Percentiles rank a stretch among this genome's conserved stretches.
These are phyloP conservation scores for Austrolebias charrua DNA, from an alignment of 2,797 vertebrate genomes.

Conservation along the genomic window DNA sequence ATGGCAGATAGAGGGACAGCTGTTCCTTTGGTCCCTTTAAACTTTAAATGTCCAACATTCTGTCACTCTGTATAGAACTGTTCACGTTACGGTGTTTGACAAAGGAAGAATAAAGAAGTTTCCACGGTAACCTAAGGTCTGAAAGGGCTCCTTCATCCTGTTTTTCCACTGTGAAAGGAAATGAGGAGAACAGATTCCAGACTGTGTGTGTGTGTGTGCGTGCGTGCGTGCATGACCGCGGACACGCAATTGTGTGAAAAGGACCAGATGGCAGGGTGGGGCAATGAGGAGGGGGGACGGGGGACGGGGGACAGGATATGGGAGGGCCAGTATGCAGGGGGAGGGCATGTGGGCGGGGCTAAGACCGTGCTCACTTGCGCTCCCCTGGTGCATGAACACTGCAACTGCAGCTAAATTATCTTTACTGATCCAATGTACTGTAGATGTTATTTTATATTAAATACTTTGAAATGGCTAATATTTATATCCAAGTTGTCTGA, in stretches of 20 bases:
- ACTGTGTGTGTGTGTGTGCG: constrained; percentile 50
- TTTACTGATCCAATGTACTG: constrained; percentile 1
- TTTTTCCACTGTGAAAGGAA: constrained; percentile 82
- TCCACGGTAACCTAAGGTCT: constrained; percentile 77
- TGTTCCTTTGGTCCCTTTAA: constrained; percentile 77
- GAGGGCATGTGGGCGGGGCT: constrained; percentile 71
- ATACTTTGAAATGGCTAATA: background rate
- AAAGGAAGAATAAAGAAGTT: constrained; percentile 74
- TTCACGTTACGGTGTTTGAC: constrained; percentile 61
- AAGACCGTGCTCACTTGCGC: constrained; percentile 90
- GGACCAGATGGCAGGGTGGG: constrained; percentile 85
- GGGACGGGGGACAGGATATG: constrained; percentile 69
- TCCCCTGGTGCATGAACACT: constrained; percentile 82
- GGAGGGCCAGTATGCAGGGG: constrained; percentile 64
- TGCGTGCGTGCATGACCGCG: constrained; percentile 47
- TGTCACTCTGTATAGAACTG: constrained; percentile 54
- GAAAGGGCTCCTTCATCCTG: constrained; percentile 83
- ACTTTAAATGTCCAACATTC: constrained; percentile 80
- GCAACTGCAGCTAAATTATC: constrained; percentile 65
- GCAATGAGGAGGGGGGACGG: constrained; percentile 69
- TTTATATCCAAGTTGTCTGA: background rate
- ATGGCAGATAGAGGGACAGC: constrained; percentile 69
- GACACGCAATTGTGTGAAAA: constrained; percentile 64
- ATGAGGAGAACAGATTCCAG: constrained; percentile 70
- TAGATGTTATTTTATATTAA: constrained; percentile 1